phyloP scores from a whole-genome alignment of 2,113 vertebrate species.

The Dromaius novaehollandiae region DNA sequence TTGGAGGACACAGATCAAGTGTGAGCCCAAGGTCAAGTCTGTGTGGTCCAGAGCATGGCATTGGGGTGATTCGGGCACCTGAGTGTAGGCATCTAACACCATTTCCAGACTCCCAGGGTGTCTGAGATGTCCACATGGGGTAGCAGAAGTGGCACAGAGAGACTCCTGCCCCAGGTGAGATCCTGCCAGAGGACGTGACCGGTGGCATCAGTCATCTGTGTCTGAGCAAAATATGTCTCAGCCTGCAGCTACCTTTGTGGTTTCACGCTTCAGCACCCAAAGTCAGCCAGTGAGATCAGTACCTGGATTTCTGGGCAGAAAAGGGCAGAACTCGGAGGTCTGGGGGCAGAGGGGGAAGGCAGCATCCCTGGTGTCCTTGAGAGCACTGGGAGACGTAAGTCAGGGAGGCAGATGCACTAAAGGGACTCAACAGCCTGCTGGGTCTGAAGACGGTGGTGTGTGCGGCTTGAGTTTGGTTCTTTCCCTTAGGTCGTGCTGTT shows the following conservation, averaged over 20 bases:
- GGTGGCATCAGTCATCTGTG: neutral
- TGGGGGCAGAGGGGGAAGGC: neutral
- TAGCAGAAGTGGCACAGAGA: neutral
- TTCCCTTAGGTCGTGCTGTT: neutral
- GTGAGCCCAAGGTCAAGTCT: neutral
- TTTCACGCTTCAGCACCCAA: neutral
- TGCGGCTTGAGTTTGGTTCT: neutral
- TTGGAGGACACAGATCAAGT: neutral
- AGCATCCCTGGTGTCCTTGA: neutral
- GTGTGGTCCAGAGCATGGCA: neutral
- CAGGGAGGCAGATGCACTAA: neutral
- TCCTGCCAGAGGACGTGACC: neutral
- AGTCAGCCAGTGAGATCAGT: neutral
- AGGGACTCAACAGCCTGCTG: neutral
- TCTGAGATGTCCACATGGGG: neutral
- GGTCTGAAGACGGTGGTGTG: neutral
- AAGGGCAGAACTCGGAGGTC: neutral
- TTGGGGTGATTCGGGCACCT: neutral
- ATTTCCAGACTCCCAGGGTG: neutral
- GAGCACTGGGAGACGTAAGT: fast-evolving
- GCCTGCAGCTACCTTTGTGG: neutral
- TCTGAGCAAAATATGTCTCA: neutral
- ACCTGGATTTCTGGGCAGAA: neutral
- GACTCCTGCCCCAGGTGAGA: neutral
- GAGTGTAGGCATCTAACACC: neutral